Evolutionary conservation across 2,888 invertebrate species (phyloP).

Genomic region (Idaea biselata): DNA sequence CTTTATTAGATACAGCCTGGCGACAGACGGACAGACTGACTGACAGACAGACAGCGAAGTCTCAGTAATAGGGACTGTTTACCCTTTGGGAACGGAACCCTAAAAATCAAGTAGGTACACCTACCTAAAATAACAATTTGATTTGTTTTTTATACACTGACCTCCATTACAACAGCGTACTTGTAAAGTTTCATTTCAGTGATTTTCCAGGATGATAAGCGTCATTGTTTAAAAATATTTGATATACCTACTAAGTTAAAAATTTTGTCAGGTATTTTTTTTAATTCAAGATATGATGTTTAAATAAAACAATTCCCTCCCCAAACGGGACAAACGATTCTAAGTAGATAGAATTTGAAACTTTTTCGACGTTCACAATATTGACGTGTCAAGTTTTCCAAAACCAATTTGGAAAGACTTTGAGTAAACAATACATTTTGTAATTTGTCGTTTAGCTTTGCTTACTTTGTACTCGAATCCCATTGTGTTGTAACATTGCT

Average conservation of each 20-base stretch:
- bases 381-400: conserved; percentile 15
- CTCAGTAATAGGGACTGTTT: too few relatives aligned
- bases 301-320: not conserved
- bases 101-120: too few relatives aligned
- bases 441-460: not conserved
- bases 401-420: conserved; percentile 10
- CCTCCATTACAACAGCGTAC: too few relatives aligned
- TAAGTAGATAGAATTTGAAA: conserved; percentile 10
- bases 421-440: conserved; percentile 8
- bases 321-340: conserved; percentile 7
- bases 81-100: too few relatives aligned
- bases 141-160: too few relatives aligned
- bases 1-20: too few relatives aligned
- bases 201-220: too few relatives aligned
- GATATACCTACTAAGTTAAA: not conserved
- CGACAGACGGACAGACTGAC: too few relatives aligned
- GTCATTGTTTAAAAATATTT: not conserved
- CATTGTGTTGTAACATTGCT: not conserved
- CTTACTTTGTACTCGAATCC: not conserved
- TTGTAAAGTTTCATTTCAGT: too few relatives aligned
- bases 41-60: too few relatives aligned
- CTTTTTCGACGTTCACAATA: conserved; percentile 10
- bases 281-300: not conserved
- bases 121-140: too few relatives aligned
- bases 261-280: not conserved